phyloP scores from a whole-genome alignment of 2,797 vertebrate genomes.

The Macropodus opercularis region DNA sequence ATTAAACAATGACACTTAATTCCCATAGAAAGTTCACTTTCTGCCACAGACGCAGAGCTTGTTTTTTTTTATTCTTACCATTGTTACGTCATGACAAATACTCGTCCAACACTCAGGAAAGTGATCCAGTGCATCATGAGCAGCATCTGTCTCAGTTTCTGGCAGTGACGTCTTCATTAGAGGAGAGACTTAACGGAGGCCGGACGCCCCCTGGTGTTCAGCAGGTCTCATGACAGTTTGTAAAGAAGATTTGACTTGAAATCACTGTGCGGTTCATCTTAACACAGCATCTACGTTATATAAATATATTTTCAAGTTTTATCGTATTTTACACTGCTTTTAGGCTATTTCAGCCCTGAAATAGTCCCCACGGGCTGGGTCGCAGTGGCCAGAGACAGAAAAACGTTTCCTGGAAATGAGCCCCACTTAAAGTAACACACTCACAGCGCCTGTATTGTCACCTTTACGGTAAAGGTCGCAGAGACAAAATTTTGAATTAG shows the following conservation, averaged over 20 bases:
- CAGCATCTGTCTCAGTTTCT: neutral
- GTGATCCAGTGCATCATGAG: neutral
- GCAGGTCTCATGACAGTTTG: neutral
- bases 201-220: slow-evolving; percentile 24
- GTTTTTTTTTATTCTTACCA: neutral
- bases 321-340: too few relatives aligned
- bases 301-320: too few relatives aligned
- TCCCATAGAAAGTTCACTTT: neutral
- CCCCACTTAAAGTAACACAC: neutral
- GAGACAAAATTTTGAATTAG: neutral
- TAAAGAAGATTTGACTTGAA: too few relatives aligned
- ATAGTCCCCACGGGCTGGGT: neutral
- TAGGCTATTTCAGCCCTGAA: too few relatives aligned
- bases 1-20: too few relatives aligned
- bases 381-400: neutral
- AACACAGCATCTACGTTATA: too few relatives aligned
- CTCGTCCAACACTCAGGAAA: neutral
- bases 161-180: too few relatives aligned
- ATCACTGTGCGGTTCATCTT: too few relatives aligned
- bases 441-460: neutral
- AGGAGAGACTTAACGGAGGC: neutral
- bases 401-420: neutral
- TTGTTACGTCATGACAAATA: neutral
- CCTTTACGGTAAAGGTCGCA: neutral
- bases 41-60: neutral